Evolutionary conservation across 2,113 vertebrate genomes (phyloP), one percentile per base, ranked within the genome.

Genomic region (Synchiropus splendidus): DNA sequence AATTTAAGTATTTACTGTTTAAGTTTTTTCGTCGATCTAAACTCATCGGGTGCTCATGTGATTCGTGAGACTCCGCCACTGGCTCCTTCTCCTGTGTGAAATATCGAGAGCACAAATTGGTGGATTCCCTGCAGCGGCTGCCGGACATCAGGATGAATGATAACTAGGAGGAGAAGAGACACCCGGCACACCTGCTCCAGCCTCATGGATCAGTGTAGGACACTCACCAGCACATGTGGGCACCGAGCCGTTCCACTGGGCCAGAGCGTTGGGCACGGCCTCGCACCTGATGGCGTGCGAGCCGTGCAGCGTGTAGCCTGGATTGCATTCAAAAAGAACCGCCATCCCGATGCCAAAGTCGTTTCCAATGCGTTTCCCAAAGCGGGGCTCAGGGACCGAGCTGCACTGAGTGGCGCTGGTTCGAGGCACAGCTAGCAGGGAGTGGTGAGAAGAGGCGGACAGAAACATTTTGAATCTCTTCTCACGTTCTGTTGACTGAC

Each of bases 211-310:
- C 21, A 27, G 21, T n/a, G n/a, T 8, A 58, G 51, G 34, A 42
- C 45, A 75, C 92, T 89, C 74, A 98, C 94, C 94, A 58, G 91
- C 78, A 80, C 94, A 98, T 11, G 89, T 88, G 74, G 94, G 94
- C 65, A 94, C 89, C 16, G 94, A 90, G 79, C 97, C 92, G 70
- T 98, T 98, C 94, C 94, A 98, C 42, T 98, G 92, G 58, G 94
- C 94, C 65, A 98, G 70, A 16, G 90, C 83, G 75, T 88, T 96
- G 56, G 92, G 92, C 69, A 98, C 90, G 5, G 93, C 87, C 48
- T 96, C 90, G 61, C 94, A 98, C 77, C 88, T 88, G 86, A 98
- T 95, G 75, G 89, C 87, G 45, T 61, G 82, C 66, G 91, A 88
- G 31, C 94, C 94, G 50, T 90, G 88, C 34, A 98, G 88, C 36